Percentiles rank a stretch among this genome's conserved stretches.
Evolutionary conservation across 1,140 invertebrate species (phyloP).

Genomic region (Philaenus spumarius): DNA sequence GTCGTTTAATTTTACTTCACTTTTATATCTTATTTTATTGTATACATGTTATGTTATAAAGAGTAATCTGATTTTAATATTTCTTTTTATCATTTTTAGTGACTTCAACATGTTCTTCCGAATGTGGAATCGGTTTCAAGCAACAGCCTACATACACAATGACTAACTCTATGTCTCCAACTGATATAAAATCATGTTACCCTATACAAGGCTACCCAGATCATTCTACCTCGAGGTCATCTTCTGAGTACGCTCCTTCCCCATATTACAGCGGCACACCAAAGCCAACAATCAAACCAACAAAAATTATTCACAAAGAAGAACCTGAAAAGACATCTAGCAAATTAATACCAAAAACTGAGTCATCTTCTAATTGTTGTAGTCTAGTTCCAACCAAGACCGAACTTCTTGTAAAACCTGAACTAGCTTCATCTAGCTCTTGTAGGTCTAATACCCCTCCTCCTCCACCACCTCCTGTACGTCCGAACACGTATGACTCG

Average conservation of each 20-base stretch:
- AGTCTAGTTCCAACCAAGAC: constrained; percentile 22
- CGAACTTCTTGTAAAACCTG: constrained; percentile 21
- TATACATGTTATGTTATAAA: too few relatives aligned
- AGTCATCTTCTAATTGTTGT: constrained; percentile 45
- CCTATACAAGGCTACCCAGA: constrained; percentile 25
- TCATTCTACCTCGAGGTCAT: constrained; percentile 17
- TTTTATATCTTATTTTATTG: too few relatives aligned
- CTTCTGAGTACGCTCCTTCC: constrained; percentile 21
- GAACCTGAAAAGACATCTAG: constrained; percentile 28
- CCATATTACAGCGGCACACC: constrained; percentile 25
- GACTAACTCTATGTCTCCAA: constrained; percentile 11
- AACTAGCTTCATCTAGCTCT: constrained; percentile 32
- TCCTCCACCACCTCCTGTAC: constrained; percentile 42
- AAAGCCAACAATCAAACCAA: constrained; percentile 45
- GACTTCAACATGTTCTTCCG: neutral
- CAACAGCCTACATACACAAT: constrained; percentile 13
- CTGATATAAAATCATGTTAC: constrained; percentile 32
- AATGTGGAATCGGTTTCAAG: constrained; percentile 7
- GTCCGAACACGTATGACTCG: constrained; percentile 47
- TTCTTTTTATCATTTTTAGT: too few relatives aligned
- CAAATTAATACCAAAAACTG: constrained; percentile 42
- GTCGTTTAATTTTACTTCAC: too few relatives aligned
- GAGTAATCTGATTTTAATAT: too few relatives aligned
- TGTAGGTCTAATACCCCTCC: constrained; percentile 43
- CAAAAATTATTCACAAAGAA: constrained; percentile 44